phyloP scores from a whole-genome alignment of 92 coral and sea anemone species.

The Porites cylindrica region DNA sequence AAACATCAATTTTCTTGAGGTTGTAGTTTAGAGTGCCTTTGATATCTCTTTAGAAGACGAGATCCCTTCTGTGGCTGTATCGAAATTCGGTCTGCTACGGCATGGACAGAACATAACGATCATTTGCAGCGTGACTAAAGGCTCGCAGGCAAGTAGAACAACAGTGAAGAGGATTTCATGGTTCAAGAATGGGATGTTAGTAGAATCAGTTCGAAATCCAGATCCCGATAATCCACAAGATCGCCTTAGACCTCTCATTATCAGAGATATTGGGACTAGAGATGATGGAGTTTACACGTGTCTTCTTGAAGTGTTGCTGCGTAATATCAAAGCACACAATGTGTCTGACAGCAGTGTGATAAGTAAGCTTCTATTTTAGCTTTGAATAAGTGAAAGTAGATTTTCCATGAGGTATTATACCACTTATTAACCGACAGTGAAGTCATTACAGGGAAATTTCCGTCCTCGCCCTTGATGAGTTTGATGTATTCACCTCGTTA shows the following conservation, averaged over 20 bases:
- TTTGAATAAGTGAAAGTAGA: not conserved
- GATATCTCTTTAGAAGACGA: not conserved
- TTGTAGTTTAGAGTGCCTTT: no score
- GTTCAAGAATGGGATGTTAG: not conserved
- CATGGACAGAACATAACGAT: not conserved
- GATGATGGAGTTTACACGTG: conserved; percentile 4
- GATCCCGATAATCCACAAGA: not conserved
- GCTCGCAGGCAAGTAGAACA: not conserved
- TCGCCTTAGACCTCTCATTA: not conserved
- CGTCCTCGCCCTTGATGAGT: no score
- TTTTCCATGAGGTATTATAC: not conserved
- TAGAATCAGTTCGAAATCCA: not conserved
- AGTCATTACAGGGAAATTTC: no score
- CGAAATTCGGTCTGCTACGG: not conserved
- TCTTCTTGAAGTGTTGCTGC: not conserved
- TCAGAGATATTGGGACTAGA: not conserved
- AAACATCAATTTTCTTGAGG: no score
- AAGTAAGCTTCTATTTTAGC: no score
- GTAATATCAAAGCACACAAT: not conserved
- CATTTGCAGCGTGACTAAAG: not conserved
- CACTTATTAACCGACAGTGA: no score
- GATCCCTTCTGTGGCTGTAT: not conserved
- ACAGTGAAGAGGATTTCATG: not conserved
- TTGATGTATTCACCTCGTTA: no score
- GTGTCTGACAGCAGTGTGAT: not conserved